Conservation (phyloP, 2,888 invertebrate species). For the Eulithis prunata region DNA sequence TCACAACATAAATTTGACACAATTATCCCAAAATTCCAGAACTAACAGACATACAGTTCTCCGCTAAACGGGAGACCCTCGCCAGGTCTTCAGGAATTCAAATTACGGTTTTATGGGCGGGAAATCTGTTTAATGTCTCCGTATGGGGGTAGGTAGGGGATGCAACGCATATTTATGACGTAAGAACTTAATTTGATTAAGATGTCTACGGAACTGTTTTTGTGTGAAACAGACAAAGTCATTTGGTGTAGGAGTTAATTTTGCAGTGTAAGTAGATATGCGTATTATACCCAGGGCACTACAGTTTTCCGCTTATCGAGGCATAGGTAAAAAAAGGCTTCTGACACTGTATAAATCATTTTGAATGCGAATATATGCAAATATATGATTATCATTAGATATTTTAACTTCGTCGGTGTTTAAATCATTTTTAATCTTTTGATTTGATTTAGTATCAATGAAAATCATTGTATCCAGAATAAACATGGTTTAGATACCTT, state of each 20-base stretch:
- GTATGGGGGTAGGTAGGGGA: conserved; percentile 40
- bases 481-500: too few species aligned
- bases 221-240: neutral
- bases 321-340: too few species aligned
- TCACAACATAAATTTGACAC: conserved; percentile 25
- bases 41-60: conserved; percentile 37
- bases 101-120: conserved; percentile 77
- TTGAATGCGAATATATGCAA: too few species aligned
- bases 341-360: too few species aligned
- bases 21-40: conserved; percentile 34
- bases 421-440: too few species aligned
- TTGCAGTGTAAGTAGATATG: too few species aligned
- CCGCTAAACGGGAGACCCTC: conserved; percentile 41
- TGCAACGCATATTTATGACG: conserved; percentile 32
- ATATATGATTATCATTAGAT: too few species aligned
- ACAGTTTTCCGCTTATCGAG: too few species aligned
- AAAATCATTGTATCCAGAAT: too few species aligned
- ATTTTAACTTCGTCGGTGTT: too few species aligned
- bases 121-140: conserved; percentile 78
- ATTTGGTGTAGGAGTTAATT: neutral
- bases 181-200: conserved; percentile 40
- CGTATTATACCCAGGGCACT: too few species aligned
- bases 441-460: too few species aligned
- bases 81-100: conserved; percentile 76
- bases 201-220: conserved; percentile 30